These are phyloP conservation scores for Brachionus manjavacas DNA, from an alignment of 1,140 invertebrate species.

Conservation along the genomic window DNA sequence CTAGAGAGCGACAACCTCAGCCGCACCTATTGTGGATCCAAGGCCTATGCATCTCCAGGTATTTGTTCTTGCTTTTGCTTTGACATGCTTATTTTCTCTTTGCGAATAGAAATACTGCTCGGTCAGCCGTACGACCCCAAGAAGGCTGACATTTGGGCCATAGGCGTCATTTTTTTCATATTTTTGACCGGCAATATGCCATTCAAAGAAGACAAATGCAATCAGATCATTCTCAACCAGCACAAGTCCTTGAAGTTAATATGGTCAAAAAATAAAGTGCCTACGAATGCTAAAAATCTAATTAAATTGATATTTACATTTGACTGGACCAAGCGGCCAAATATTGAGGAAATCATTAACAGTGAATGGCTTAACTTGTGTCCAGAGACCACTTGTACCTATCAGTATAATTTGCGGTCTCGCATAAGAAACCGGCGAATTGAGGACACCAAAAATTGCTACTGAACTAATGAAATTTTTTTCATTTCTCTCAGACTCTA, in stretches of 20 bases:
- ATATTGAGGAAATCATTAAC: neutral
- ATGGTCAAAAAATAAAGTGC: slow-evolving; percentile 21
- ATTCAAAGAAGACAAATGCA: slow-evolving; percentile 42
- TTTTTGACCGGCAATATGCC: slow-evolving; percentile 43
- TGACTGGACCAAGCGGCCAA: slow-evolving; percentile 32
- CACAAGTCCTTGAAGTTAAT: neutral
- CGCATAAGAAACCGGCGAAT: slow-evolving; percentile 2
- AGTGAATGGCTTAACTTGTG: neutral
- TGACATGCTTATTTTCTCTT: neutral
- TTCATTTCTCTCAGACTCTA: neutral
- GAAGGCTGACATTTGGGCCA: slow-evolving; percentile 57
- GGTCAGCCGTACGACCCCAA: slow-evolving; percentile 53
- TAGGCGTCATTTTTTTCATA: slow-evolving; percentile 54
- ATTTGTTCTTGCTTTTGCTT: neutral
- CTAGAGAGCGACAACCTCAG: slow-evolving; percentile 53
- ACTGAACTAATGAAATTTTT: neutral
- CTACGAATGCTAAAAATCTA: neutral
- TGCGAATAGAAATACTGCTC: slow-evolving; percentile 11
- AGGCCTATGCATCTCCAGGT: slow-evolving; percentile 67
- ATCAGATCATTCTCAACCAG: slow-evolving; percentile 37
- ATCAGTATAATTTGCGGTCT: slow-evolving; percentile 25
- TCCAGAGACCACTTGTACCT: neutral
- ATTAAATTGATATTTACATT: slow-evolving; percentile 27
- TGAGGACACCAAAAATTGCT: neutral
- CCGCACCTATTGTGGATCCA: slow-evolving; percentile 65